These are phyloP conservation scores for Scomber colias DNA, from an alignment of 2,113 vertebrate genomes.

Conservation along the genomic window DNA sequence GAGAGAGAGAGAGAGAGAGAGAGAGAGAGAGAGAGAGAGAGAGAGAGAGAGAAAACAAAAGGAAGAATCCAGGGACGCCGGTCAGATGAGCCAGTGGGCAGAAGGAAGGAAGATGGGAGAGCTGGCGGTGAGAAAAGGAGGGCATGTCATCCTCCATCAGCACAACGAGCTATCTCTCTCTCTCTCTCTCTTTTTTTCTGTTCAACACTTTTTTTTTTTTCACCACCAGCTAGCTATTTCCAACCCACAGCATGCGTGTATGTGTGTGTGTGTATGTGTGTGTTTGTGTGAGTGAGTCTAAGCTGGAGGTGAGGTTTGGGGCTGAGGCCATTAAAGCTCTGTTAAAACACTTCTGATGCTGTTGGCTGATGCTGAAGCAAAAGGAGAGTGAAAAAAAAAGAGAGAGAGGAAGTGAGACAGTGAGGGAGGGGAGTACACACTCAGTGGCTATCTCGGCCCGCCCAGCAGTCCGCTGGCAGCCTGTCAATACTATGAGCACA, in stretches of 20 bases:
- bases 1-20: background rate
- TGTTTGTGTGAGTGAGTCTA: conserved; percentile 37
- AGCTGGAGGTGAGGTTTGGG: conserved; percentile 85
- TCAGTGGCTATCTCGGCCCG: conserved; percentile 88
- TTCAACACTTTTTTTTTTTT: conserved; percentile 80
- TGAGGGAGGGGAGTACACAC: conserved; percentile 68
- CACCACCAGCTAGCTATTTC: conserved; percentile 87
- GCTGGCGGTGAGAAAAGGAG: conserved; percentile 83
- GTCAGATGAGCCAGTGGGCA: conserved; percentile 24
- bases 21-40: background rate
- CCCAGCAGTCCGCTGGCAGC: conserved; percentile 87
- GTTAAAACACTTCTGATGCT: conserved; percentile 99
- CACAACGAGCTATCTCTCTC: conserved; percentile 54
- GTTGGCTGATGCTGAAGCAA: conserved; percentile 88
- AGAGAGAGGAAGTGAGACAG: conserved; percentile 61
- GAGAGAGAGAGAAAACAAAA: conserved; percentile 7
- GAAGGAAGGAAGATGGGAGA: conserved; percentile 35
- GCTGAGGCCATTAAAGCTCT: conserved; percentile 98
- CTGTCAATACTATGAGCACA: conserved; percentile 98
- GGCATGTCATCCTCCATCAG: conserved; percentile 88
- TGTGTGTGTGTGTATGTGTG: background rate
- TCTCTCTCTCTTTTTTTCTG: conserved; percentile 40
- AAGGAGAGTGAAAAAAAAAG: conserved; percentile 59
- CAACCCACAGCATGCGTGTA: conserved; percentile 72
- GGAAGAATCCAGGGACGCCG: conserved; percentile 24